Percentiles rank a stretch among this genome's conserved stretches.
phyloP scores from a whole-genome alignment of 2,888 invertebrate genomes.

The Aricia artaxerxes region DNA sequence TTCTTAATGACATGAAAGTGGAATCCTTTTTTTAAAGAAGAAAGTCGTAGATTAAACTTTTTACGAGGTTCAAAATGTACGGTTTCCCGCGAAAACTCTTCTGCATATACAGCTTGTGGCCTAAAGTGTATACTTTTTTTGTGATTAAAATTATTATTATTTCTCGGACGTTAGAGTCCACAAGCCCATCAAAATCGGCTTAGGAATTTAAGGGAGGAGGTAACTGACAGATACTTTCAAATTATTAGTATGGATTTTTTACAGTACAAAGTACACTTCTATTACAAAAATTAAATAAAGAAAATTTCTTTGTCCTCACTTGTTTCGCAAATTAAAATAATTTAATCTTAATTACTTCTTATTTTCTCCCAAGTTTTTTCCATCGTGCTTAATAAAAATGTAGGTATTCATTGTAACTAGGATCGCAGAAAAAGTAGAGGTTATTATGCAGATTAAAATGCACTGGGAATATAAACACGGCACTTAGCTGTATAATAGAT shows the following conservation, averaged over 20 bases:
- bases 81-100: no score
- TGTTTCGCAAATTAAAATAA: not conserved
- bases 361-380: not conserved
- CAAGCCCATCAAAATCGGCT: no score
- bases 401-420: slow-evolving; percentile 12
- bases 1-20: no score
- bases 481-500: not conserved
- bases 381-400: not conserved
- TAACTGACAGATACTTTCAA: no score
- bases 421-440: not conserved
- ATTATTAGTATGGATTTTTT: no score
- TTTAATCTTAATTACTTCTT: not conserved
- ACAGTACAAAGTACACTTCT: not conserved
- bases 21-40: no score
- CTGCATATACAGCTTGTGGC: no score
- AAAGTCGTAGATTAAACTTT: not conserved
- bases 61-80: not conserved
- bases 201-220: no score
- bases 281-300: not conserved
- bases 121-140: no score
- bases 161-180: no score
- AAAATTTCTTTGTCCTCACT: not conserved
- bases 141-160: no score
- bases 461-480: not conserved
- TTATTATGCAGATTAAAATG: slow-evolving; percentile 10